These are phyloP conservation scores for Sprattus sprattus DNA, from an alignment of 2,113 vertebrate species.

Conservation along the genomic window DNA sequence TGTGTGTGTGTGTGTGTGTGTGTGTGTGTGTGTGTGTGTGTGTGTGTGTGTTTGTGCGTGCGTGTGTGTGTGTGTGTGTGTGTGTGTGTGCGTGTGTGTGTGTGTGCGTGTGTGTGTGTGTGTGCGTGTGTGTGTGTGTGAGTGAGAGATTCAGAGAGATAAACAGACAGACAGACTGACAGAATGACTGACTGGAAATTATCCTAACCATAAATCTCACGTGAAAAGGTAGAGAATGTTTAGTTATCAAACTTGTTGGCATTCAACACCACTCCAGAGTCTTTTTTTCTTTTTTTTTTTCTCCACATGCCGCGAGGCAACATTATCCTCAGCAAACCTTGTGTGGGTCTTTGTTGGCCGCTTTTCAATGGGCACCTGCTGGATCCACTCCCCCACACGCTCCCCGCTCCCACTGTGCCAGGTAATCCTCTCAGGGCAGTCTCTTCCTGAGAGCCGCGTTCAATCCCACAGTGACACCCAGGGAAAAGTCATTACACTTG, in stretches of 20 bases:
- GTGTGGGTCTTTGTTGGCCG: conserved; percentile 54
- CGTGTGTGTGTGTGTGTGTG: conserved; percentile 24
- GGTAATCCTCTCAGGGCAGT: conserved; percentile 66
- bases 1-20: conserved; percentile 18
- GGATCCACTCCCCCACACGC: conserved; percentile 62
- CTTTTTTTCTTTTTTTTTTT: conserved; percentile 50
- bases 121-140: conserved; percentile 27
- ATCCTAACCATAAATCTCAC: neutral
- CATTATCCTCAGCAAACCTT: conserved; percentile 55
- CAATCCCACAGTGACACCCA: conserved; percentile 55
- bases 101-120: conserved; percentile 11
- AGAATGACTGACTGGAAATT: neutral
- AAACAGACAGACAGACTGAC: conserved; percentile 30
- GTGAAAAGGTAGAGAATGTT: neutral
- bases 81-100: conserved; percentile 15
- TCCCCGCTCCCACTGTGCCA: conserved; percentile 63
- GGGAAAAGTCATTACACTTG: neutral
- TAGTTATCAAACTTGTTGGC: neutral
- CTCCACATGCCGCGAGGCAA: conserved; percentile 63
- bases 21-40: conserved; percentile 18
- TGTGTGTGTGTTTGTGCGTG: conserved; percentile 17
- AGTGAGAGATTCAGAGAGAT: neutral
- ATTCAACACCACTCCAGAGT: neutral
- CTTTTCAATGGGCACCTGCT: conserved; percentile 61
- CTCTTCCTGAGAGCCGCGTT: conserved; percentile 60